Conservation (phyloP, 1,140 invertebrate genomes). For the Mactra quadrangularis region DNA sequence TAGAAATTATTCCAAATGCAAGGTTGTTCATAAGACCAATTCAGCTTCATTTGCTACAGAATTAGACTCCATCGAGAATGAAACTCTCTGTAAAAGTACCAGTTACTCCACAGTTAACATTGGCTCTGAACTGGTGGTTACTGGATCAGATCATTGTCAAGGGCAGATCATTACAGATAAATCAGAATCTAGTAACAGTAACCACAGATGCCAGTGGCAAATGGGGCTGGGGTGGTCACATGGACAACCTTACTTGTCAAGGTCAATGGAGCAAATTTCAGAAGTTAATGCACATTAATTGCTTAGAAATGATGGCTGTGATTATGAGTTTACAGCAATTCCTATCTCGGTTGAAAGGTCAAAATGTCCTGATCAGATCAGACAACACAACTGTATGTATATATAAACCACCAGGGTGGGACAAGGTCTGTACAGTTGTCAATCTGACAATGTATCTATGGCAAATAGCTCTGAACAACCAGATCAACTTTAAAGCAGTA, state of each 20-base stretch:
- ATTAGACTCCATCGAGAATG: conserved; percentile 45
- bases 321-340: conserved; percentile 47
- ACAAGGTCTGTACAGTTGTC: conserved; percentile 32
- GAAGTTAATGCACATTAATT: conserved; percentile 54
- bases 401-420: conserved; percentile 47
- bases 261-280: conserved; percentile 23
- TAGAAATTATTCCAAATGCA: conserved; percentile 44
- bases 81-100: conserved; percentile 5
- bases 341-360: conserved; percentile 15
- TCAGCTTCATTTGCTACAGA: conserved; percentile 45
- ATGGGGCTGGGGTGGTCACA: conserved; percentile 32
- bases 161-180: conserved; percentile 18
- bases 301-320: conserved; percentile 58
- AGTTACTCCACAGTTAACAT: not conserved
- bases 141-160: conserved; percentile 39
- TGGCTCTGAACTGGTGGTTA: conserved; percentile 39
- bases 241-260: conserved; percentile 35
- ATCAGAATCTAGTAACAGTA: not conserved
- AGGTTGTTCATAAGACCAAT: conserved; percentile 55
- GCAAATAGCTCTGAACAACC: conserved; percentile 21
- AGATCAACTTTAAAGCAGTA: conserved; percentile 28
- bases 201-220: conserved; percentile 5
- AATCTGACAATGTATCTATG: conserved; percentile 40
- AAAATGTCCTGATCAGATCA: conserved; percentile 50
- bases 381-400: conserved; percentile 52